Evolutionary conservation across 35 echinoderm and acorn worm species (phyloP).

Genomic region (Apostichopus japonicus): DNA sequence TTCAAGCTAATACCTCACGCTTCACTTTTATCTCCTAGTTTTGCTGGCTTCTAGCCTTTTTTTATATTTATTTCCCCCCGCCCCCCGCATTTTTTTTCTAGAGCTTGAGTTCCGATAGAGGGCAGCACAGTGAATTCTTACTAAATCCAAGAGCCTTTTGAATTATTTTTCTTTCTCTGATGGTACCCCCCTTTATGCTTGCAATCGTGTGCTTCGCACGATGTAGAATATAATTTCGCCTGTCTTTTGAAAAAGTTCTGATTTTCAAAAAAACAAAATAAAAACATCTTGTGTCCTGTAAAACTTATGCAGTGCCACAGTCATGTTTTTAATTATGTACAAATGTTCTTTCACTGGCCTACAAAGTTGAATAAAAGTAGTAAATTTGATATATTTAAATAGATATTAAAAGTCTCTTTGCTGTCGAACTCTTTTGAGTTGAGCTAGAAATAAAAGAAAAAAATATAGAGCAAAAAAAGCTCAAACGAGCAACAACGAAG

Average conservation of each 20-base stretch:
- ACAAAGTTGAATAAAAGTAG: no score
- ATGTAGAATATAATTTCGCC: slow-evolving; percentile 1
- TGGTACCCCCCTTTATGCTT: not conserved
- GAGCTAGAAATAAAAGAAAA: no score
- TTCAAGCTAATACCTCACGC: slow-evolving; percentile 60
- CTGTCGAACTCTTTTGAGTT: no score
- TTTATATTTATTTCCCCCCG: not conserved
- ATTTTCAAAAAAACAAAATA: not conserved
- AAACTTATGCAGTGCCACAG: no score
- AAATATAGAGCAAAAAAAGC: no score
- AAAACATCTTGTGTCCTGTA: no score
- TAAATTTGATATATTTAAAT: no score
- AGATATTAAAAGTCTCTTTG: no score
- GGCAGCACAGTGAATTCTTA: slow-evolving; percentile 31
- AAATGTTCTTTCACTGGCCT: no score
- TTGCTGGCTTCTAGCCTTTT: slow-evolving; percentile 53
- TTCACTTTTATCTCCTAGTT: slow-evolving; percentile 59
- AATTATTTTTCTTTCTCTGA: not conserved
- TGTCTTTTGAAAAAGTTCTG: slow-evolving; percentile 4
- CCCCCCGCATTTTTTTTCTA: slow-evolving; percentile 17
- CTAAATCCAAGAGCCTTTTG: slow-evolving; percentile 16
- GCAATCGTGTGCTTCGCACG: slow-evolving; percentile 38
- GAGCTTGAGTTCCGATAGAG: slow-evolving; percentile 33
- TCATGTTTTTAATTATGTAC: no score
- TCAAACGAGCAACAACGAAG: no score